These are phyloP conservation scores for Scaptomyza pallida DNA, from an alignment of 1,140 invertebrate species.

Conservation along the genomic window DNA sequence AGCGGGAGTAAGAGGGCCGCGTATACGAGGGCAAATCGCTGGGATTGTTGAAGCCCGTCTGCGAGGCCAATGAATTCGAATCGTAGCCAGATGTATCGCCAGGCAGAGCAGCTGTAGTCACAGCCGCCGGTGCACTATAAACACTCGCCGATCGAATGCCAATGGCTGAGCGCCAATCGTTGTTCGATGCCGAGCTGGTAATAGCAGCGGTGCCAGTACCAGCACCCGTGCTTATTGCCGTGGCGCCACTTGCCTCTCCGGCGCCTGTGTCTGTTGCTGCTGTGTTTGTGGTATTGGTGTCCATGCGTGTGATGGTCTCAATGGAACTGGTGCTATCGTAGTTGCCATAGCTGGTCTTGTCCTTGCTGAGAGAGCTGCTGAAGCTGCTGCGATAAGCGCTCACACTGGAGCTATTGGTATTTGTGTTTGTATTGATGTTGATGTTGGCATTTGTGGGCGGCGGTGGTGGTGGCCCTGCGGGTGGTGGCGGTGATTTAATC, in stretches of 20 bases:
- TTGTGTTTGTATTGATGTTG: slow-evolving; percentile 45
- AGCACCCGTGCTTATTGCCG: slow-evolving; percentile 51
- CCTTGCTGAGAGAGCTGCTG: slow-evolving; percentile 73
- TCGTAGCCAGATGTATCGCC: slow-evolving; percentile 76
- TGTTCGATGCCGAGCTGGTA: slow-evolving; percentile 58
- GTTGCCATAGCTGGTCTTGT: slow-evolving; percentile 77
- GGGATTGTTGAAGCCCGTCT: slow-evolving; percentile 70
- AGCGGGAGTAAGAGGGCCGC: slow-evolving; percentile 77
- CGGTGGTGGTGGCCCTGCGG: slow-evolving; percentile 72
- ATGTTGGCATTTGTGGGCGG: slow-evolving; percentile 59
- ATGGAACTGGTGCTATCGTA: slow-evolving; percentile 78
- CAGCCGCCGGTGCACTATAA: slow-evolving; percentile 76
- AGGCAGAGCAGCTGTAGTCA: slow-evolving; percentile 61
- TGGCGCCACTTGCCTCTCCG: slow-evolving; percentile 53
- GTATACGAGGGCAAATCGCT: slow-evolving; percentile 80
- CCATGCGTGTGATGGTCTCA: slow-evolving; percentile 82
- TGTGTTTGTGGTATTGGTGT: slow-evolving; percentile 71
- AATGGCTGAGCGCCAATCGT: slow-evolving; percentile 73
- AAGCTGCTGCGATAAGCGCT: slow-evolving; percentile 64
- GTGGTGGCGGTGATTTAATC: slow-evolving; percentile 76
- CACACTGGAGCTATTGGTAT: slow-evolving; percentile 40
- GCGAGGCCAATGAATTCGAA: slow-evolving; percentile 66
- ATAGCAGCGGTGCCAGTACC: slow-evolving; percentile 28
- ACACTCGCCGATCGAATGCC: slow-evolving; percentile 80
- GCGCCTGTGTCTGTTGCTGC: slow-evolving; percentile 59